Percentiles rank a stretch among this genome's conserved stretches.
Conservation (phyloP, 2,888 invertebrate species). For the Dromius quadrimaculatus region DNA sequence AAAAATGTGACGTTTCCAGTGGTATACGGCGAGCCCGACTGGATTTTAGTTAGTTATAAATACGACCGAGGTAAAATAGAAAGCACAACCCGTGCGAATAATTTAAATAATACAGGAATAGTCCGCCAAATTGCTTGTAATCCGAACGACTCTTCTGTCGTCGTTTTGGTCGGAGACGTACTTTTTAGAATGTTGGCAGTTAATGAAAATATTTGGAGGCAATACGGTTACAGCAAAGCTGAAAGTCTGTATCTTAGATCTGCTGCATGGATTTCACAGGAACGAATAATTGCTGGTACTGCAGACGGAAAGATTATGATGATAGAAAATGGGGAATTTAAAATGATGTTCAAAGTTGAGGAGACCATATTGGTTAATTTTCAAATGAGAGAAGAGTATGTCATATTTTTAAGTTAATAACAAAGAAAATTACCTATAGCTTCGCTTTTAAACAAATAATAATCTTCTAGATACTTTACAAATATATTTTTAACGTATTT, state of each 20-base stretch:
- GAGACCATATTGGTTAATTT: slow-evolving; percentile 74
- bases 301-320: slow-evolving; percentile 80
- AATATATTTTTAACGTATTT: too few species aligned
- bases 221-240: slow-evolving; percentile 86
- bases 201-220: slow-evolving; percentile 82
- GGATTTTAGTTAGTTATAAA: slow-evolving; percentile 83
- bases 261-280: slow-evolving; percentile 85
- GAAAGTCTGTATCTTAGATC: slow-evolving; percentile 81
- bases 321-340: slow-evolving; percentile 88
- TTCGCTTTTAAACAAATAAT: too few species aligned
- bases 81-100: slow-evolving; percentile 79
- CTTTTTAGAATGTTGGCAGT: slow-evolving; percentile 82
- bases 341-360: slow-evolving; percentile 74
- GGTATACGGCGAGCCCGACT: slow-evolving; percentile 86
- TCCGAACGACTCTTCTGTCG: slow-evolving; percentile 80
- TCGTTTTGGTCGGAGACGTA: slow-evolving; percentile 73
- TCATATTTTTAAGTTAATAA: too few species aligned
- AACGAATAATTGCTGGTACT: slow-evolving; percentile 86
- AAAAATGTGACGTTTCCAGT: too few species aligned
- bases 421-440: too few species aligned
- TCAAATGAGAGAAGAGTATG: slow-evolving; percentile 72
- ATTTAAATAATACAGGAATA: slow-evolving; percentile 76
- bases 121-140: slow-evolving; percentile 82
- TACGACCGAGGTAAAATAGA: slow-evolving; percentile 87
- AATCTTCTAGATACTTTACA: too few species aligned